Base-by-base conservation (phyloP, 2,888 invertebrate genomes). In the Gonocerus acuteangulatus region DNA sequence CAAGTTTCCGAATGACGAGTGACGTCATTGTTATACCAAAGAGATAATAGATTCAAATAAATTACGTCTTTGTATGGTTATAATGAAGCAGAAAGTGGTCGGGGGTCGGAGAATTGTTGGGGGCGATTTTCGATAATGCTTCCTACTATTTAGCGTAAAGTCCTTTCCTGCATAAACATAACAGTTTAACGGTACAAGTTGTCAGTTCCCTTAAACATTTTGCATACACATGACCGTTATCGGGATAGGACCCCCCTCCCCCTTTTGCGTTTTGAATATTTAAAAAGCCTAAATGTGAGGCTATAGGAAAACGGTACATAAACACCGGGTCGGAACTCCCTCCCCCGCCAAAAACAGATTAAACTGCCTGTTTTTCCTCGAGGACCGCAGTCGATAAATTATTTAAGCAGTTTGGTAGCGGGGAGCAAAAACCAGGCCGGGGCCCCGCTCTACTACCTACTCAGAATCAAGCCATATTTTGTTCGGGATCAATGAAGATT, bases 341-440 rank as follows among this genome's bases (percentile, higher is more conserved):
- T 3, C 16, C 42, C 15, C 23, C 16, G 27, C 27, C 27, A 18
- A 45, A 27, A 47, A 57, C 57, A 57, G 57, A 57, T 57, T 57
- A 57, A 44, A 47, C 18, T n/a, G 22, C 47, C 57, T 56, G 19
- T 27, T 57, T 42, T 57, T 57, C 39, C 18, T 34, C 32, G 32
- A 18, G 32, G 15, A 22, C 32, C 21, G 1, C 15, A 18, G 18
- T 16, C 57, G 57, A 57, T 57, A 57, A 57, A 57, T 57, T 57
- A 57, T 57, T 57, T 57, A 57, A 47, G 57, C 57, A 45, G 57
- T 57, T 45, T 57, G 57, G 36, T 42, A 23, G 23, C 19, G 39
- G 57, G 32, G 47, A 18, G 47, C 57, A 57, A 57, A 57, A 57
- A 57, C 7, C 57, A 45, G 3, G 3, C 4, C 15, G 9, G 3